Evolutionary conservation across 2,113 vertebrate genomes (phyloP).

Genomic region (Protobothrops flavoviridis): DNA sequence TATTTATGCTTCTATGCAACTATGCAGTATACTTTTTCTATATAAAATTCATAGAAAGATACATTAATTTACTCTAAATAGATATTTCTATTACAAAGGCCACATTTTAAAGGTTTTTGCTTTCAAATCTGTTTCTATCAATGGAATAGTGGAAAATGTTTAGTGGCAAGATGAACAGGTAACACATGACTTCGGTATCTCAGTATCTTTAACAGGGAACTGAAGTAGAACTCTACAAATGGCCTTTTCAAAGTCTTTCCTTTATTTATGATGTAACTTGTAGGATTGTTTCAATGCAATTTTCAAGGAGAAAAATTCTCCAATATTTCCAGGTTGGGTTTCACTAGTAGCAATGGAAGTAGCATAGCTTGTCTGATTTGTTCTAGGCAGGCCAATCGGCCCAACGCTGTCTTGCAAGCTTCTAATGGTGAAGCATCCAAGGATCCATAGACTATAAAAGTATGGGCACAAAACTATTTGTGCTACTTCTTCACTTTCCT

Average conservation of each 20-base stretch:
- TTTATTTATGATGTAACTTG: neutral
- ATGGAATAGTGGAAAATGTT: neutral
- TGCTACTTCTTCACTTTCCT: neutral
- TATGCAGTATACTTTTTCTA: neutral
- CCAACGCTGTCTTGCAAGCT: neutral
- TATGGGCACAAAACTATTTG: neutral
- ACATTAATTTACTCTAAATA: neutral
- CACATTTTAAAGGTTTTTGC: neutral
- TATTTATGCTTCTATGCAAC: neutral
- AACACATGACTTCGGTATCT: neutral
- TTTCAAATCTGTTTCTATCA: neutral
- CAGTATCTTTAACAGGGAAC: neutral
- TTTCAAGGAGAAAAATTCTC: neutral
- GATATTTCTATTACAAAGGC: neutral
- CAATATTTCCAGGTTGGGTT: neutral
- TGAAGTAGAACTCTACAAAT: neutral
- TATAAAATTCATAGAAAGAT: neutral
- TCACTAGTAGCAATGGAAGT: neutral
- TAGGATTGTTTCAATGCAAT: neutral
- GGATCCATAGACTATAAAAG: neutral
- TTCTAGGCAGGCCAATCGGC: neutral
- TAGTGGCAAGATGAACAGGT: neutral
- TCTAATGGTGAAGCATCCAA: neutral
- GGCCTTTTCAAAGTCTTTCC: neutral
- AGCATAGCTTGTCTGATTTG: neutral